Conservation (phyloP, 2,888 invertebrate genomes). For the Platycnemis pennipes region DNA sequence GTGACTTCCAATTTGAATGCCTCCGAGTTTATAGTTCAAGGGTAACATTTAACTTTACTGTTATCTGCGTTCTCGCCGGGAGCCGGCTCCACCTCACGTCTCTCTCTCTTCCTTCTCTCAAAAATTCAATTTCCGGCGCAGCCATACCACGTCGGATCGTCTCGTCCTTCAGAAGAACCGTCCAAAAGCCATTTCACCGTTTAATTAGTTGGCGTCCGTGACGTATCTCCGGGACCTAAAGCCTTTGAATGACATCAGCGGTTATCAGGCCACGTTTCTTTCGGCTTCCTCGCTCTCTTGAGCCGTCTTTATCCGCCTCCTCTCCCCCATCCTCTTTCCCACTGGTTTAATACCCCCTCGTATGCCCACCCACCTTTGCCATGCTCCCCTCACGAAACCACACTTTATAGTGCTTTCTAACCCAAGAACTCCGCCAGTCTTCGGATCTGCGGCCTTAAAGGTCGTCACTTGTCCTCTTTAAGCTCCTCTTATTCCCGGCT, state of each 20-base stretch:
- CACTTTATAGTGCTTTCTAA: neutral
- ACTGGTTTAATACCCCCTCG: neutral
- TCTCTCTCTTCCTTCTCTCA: neutral
- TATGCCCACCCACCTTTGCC: neutral
- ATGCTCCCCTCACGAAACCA: neutral
- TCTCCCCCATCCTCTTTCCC: neutral
- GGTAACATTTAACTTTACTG: neutral
- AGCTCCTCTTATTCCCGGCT: neutral
- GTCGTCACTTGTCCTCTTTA: neutral
- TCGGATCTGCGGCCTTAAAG: neutral
- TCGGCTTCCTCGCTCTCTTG: neutral
- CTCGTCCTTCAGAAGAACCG: neutral
- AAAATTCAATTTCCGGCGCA: constrained; percentile 62
- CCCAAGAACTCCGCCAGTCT: neutral
- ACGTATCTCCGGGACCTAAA: constrained; percentile 25
- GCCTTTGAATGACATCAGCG: constrained; percentile 56
- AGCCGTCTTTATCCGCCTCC: neutral
- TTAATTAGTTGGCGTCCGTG: constrained; percentile 62
- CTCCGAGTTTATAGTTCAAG: neutral
- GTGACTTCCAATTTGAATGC: neutral
- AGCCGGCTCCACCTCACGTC: neutral
- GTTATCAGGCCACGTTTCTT: constrained; percentile 35
- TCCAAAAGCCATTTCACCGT: constrained; percentile 35
- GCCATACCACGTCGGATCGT: constrained; percentile 1
- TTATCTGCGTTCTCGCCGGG: neutral